These are phyloP conservation scores for Tetranychus piercei DNA, from an alignment of 2,888 invertebrate genomes.

Conservation along the genomic window DNA sequence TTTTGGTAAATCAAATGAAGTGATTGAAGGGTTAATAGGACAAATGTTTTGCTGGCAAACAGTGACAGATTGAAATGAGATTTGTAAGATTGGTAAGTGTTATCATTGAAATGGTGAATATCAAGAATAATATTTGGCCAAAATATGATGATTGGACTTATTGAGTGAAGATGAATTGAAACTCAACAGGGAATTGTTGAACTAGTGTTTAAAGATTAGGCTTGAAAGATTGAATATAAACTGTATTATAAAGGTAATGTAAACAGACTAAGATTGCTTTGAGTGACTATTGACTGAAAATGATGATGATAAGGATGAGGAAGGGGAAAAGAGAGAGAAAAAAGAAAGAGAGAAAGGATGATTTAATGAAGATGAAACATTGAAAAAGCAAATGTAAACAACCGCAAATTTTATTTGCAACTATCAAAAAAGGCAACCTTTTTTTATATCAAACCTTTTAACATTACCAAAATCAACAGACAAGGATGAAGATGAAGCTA, in stretches of 20 bases:
- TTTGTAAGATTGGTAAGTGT: neutral
- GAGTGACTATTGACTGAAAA: neutral
- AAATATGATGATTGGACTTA: neutral
- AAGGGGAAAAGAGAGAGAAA: neutral
- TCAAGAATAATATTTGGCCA: neutral
- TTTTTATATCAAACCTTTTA: neutral
- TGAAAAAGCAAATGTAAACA: neutral
- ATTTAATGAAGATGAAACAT: neutral
- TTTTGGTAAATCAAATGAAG: too few species aligned
- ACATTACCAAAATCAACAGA: neutral
- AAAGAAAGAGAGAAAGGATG: neutral
- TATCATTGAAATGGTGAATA: neutral
- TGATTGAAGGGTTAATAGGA: too few species aligned
- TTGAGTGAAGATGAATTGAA: neutral
- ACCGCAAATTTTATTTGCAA: neutral
- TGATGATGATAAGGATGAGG: conserved; percentile 5
- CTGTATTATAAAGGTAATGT: neutral
- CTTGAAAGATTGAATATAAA: too few species aligned
- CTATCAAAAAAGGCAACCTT: neutral
- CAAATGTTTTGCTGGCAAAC: too few species aligned
- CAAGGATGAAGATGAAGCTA: neutral
- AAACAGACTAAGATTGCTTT: neutral
- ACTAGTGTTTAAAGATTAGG: neutral
- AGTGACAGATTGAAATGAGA: neutral
- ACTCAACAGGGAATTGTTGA: neutral